phyloP scores from a whole-genome alignment of 2,888 invertebrate species.

The Drosophila monieri region DNA sequence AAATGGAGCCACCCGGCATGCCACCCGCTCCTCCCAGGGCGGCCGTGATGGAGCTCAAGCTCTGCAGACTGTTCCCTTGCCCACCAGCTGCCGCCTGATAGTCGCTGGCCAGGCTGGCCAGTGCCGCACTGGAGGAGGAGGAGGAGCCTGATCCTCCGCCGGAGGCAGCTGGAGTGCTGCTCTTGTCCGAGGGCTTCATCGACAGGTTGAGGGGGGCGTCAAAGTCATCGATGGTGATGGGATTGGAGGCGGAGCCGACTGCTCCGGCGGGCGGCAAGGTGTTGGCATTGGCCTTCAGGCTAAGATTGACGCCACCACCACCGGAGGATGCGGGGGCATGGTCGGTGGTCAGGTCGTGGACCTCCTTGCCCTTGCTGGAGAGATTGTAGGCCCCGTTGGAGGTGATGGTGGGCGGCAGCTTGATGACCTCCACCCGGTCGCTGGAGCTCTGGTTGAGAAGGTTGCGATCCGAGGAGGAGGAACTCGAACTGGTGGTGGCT shows the following conservation, averaged over 20 bases:
- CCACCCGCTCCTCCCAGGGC: constrained; percentile 80
- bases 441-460: constrained; percentile 61
- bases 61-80: constrained; percentile 81
- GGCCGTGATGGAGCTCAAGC: constrained; percentile 83
- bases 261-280: constrained; percentile 54
- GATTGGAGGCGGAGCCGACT: constrained; percentile 80
- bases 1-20: constrained; percentile 64
- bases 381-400: constrained; percentile 85
- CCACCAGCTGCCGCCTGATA: constrained; percentile 53
- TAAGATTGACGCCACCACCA: constrained; percentile 83
- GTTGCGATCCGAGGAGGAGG: constrained; percentile 29
- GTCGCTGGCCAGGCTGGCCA: constrained; percentile 54
- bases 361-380: constrained; percentile 82
- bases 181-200: constrained; percentile 87
- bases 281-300: constrained; percentile 74
- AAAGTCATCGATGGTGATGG: constrained; percentile 85
- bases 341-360: constrained; percentile 81
- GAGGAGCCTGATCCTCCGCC: constrained; percentile 15
- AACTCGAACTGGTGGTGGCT: constrained; percentile 38
- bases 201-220: constrained; percentile 93
- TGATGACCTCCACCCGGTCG: constrained; percentile 93
- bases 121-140: constrained; percentile 28
- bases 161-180: constrained; percentile 36
- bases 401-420: constrained; percentile 89
- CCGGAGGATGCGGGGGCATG: constrained; percentile 65